phyloP scores from a whole-genome alignment of 2,797 vertebrate species.

The Oceanodroma leucorhoa region DNA sequence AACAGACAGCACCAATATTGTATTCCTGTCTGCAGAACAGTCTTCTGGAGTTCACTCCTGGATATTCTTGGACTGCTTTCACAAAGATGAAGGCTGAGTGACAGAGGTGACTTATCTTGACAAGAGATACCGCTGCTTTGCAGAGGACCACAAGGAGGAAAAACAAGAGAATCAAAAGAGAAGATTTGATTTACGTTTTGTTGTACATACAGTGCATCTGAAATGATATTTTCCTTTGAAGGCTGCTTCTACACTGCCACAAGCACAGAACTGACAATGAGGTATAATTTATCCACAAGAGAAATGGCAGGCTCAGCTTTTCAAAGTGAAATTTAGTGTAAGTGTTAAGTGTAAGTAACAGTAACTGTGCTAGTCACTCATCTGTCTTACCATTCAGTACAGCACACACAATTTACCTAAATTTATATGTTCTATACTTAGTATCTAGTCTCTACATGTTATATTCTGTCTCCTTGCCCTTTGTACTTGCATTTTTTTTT shows the following conservation, averaged over 20 bases:
- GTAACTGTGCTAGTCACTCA: neutral
- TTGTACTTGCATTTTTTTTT: neutral
- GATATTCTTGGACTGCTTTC: neutral
- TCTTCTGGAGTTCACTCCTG: neutral
- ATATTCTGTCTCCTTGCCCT: neutral
- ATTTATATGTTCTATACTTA: neutral
- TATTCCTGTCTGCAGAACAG: neutral
- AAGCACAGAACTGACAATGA: neutral
- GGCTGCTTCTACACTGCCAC: neutral
- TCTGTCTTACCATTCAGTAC: neutral
- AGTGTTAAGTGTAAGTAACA: neutral
- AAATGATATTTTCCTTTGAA: neutral
- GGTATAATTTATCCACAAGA: neutral
- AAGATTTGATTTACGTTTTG: neutral
- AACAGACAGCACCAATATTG: neutral
- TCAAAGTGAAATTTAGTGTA: neutral
- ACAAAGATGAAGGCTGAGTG: neutral
- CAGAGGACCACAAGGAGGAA: neutral
- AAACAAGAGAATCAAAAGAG: neutral
- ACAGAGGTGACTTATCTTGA: neutral
- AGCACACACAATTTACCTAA: neutral
- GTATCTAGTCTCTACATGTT: neutral
- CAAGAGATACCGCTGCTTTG: neutral
- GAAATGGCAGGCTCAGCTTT: slow-evolving; percentile 1
- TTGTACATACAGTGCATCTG: neutral